Conservation (phyloP, 2,113 vertebrate species). For the Microcebus tavaratra region DNA sequence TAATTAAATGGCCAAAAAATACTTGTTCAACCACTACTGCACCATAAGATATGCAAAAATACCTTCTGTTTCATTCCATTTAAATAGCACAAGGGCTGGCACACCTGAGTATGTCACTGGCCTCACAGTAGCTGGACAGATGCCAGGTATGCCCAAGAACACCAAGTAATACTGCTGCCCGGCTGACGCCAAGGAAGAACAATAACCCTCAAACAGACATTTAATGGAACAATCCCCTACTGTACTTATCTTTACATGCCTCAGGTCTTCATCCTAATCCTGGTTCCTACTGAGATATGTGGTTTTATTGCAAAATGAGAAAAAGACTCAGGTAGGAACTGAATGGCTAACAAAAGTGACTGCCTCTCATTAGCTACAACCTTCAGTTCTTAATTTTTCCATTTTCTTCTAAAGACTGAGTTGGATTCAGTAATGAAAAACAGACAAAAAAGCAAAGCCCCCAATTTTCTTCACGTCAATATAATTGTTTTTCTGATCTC, state of each 20-base stretch:
- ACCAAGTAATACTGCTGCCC: background rate
- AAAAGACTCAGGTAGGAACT: constrained; percentile 33
- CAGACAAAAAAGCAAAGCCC: constrained; percentile 26
- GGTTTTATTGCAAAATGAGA: constrained; percentile 58
- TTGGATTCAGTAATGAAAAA: constrained; percentile 54
- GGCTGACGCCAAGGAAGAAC: background rate
- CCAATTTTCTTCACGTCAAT: constrained; percentile 46
- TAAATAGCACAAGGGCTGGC: background rate
- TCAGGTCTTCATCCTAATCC: constrained; percentile 8
- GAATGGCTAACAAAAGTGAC: constrained; percentile 32
- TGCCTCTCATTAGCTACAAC: constrained; percentile 19
- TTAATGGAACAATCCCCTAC: background rate
- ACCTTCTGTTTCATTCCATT: background rate
- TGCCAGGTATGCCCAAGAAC: background rate
- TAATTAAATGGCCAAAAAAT: background rate
- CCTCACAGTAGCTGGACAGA: background rate
- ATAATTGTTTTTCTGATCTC: constrained; percentile 60
- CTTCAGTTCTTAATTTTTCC: constrained; percentile 44
- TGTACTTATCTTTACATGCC: background rate
- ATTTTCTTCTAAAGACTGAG: constrained; percentile 45
- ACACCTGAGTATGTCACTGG: background rate
- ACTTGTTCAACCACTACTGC: background rate
- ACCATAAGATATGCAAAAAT: background rate
- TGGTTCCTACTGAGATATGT: background rate
- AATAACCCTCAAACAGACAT: background rate